phyloP scores from a whole-genome alignment of 2,797 vertebrate genomes.

The Crenichthys baileyi region DNA sequence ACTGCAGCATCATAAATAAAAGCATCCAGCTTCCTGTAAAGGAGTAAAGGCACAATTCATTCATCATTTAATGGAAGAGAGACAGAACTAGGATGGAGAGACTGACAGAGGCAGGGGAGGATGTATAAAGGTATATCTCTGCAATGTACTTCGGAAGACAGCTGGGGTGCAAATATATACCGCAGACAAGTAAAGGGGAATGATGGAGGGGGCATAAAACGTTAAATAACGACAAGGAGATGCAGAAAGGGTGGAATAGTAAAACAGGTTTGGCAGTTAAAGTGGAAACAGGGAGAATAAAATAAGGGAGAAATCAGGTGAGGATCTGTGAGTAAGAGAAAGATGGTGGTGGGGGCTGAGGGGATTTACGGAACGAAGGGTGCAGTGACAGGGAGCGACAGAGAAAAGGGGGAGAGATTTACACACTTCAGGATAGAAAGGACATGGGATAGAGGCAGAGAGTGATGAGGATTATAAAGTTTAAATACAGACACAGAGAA shows the following conservation, averaged over 20 bases:
- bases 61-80: slow-evolving; percentile 67
- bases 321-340: slow-evolving; percentile 62
- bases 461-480: slow-evolving; percentile 81
- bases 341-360: slow-evolving; percentile 41
- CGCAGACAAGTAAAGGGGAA: slow-evolving; percentile 32
- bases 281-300: slow-evolving; percentile 66
- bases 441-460: slow-evolving; percentile 70
- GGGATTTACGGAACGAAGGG: slow-evolving; percentile 64
- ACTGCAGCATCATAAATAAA: slow-evolving; percentile 96
- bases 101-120: slow-evolving; percentile 34
- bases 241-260: slow-evolving; percentile 54
- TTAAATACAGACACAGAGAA: slow-evolving; percentile 72
- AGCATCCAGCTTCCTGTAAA: slow-evolving; percentile 91
- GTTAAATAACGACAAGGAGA: slow-evolving; percentile 65
- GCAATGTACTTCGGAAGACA: slow-evolving; percentile 46
- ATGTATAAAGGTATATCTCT: slow-evolving; percentile 41
- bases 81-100: slow-evolving; percentile 36
- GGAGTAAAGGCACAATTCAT: slow-evolving; percentile 66
- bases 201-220: slow-evolving; percentile 54
- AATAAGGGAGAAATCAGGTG: slow-evolving; percentile 64
- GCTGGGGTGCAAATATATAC: slow-evolving; percentile 45
- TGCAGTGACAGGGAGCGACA: slow-evolving; percentile 51
- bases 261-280: slow-evolving; percentile 50
- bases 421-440: slow-evolving; percentile 75
- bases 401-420: slow-evolving; percentile 56